These are phyloP conservation scores for Aplodontia rufa DNA, from an alignment of 2,113 vertebrate species.

Conservation along the genomic window DNA sequence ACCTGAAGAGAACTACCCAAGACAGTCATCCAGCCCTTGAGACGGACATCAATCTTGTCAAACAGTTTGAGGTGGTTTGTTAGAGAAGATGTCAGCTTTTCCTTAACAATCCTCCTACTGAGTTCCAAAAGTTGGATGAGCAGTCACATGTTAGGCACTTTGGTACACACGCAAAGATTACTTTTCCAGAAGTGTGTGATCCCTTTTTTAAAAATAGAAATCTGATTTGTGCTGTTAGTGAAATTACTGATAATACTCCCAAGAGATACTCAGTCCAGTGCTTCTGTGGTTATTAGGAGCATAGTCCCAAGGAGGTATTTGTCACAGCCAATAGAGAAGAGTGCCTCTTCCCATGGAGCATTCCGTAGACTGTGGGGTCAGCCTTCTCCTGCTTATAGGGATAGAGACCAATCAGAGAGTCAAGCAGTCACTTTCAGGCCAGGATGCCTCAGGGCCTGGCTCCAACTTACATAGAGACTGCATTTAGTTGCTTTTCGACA, in stretches of 20 bases:
- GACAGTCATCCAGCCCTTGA: not conserved
- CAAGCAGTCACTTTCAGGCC: not conserved
- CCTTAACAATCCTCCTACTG: conserved; percentile 1
- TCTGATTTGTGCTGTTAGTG: not conserved
- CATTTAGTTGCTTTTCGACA: conserved; percentile 53
- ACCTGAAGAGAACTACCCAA: not conserved
- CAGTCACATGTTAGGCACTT: not conserved
- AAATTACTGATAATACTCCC: not conserved
- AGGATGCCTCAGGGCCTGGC: not conserved
- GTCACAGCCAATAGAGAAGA: not conserved
- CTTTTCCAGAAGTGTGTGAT: not conserved
- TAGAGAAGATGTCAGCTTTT: not conserved
- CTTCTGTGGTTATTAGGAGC: not conserved
- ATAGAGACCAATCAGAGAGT: conserved; percentile 7
- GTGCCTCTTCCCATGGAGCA: not conserved
- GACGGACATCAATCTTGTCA: not conserved
- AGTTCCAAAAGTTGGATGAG: not conserved
- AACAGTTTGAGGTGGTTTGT: not conserved
- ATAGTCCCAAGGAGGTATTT: not conserved
- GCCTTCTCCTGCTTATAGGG: not conserved
- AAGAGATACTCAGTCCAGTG: not conserved
- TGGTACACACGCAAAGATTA: not conserved
- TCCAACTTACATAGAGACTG: conserved; percentile 15
- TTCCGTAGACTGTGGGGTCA: not conserved
- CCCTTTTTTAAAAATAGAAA: not conserved